These are phyloP conservation scores for Corticium candelabrum DNA, from an alignment of 37 sponge, comb jelly and placozoan genomes.

Conservation along the genomic window DNA sequence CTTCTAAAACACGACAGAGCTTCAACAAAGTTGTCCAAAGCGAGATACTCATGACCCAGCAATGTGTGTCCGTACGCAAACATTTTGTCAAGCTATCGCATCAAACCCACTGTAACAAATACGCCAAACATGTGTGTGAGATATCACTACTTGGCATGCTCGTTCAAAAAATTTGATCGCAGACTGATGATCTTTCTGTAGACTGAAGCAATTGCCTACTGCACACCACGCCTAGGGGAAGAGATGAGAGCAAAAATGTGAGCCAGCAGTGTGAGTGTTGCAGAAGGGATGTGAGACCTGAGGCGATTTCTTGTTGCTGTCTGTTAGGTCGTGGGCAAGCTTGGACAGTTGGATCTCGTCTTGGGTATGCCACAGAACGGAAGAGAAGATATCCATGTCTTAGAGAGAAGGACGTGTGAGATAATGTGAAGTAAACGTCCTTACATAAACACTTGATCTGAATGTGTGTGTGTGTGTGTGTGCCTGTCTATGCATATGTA, in stretches of 20 bases:
- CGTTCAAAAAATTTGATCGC: conserved; percentile 77
- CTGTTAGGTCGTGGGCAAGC: conserved; percentile 48
- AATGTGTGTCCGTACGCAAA: conserved; percentile 76
- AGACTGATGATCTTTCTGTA: conserved; percentile 61
- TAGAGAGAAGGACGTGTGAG: neutral
- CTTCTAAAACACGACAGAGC: conserved; percentile 56
- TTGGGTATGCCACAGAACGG: conserved; percentile 83
- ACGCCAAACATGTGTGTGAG: neutral
- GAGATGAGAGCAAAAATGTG: neutral
- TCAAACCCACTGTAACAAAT: neutral
- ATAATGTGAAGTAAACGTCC: too few relatives aligned
- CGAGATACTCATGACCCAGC: conserved; percentile 71
- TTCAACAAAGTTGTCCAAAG: conserved; percentile 57
- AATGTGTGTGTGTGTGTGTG: too few relatives aligned
- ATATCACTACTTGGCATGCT: conserved; percentile 48
- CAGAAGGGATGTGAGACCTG: conserved; percentile 12
- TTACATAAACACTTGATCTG: too few relatives aligned
- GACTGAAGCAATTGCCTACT: conserved; percentile 70
- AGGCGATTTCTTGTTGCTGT: conserved; percentile 35
- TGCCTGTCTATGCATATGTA: too few relatives aligned
- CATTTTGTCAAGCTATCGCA: conserved; percentile 37
- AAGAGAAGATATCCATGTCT: conserved; percentile 76
- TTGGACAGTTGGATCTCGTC: conserved; percentile 52
- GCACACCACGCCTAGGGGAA: conserved; percentile 53
- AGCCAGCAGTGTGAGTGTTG: too few relatives aligned